Percentiles rank a stretch among this genome's conserved stretches.
Conservation (phyloP, 1,140 invertebrate species). For the Orchestia grillus region DNA sequence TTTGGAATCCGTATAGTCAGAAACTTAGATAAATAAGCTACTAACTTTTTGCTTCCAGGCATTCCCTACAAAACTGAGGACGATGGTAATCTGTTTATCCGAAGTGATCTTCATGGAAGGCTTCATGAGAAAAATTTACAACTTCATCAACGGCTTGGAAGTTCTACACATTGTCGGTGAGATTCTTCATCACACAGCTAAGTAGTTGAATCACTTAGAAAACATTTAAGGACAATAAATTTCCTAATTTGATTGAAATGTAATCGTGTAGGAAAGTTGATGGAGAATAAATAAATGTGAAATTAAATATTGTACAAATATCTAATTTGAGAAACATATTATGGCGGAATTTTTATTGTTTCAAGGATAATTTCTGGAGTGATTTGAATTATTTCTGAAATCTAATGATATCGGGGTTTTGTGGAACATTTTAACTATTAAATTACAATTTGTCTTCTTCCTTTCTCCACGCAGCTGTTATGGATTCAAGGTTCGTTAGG, state of each 20-base stretch:
- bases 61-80: constrained; percentile 97
- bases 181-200: constrained; percentile 60
- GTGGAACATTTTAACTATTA: background rate
- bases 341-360: background rate
- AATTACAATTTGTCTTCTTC: background rate
- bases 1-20: background rate
- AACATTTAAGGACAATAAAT: background rate
- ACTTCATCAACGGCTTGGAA: constrained; percentile 99
- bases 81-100: constrained; percentile 96
- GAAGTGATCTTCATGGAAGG: constrained; percentile 99
- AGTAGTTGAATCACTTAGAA: background rate
- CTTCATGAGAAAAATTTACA: constrained; percentile 99
- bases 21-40: background rate
- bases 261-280: background rate
- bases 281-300: background rate
- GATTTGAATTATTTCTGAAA: background rate
- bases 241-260: background rate
- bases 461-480: background rate
- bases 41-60: constrained; percentile 73
- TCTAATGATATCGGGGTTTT: background rate
- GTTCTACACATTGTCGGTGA: constrained; percentile 96
- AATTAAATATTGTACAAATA: background rate
- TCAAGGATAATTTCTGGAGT: background rate
- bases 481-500: background rate
- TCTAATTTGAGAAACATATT: background rate